Conservation (phyloP, 2,888 invertebrate genomes). For the Cephus pulcher region DNA sequence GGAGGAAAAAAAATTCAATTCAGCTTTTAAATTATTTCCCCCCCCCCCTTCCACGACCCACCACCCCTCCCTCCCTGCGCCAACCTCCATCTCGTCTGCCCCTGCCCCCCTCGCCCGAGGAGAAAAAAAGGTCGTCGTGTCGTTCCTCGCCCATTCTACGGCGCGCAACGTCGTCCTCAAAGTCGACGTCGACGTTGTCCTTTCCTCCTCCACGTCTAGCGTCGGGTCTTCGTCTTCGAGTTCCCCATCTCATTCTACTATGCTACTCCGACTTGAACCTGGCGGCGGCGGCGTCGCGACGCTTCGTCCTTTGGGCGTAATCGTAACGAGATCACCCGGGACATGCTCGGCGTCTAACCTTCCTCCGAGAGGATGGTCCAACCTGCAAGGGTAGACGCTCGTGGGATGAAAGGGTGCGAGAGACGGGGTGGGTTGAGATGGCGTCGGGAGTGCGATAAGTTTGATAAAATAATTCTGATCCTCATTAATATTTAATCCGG, state of each 20-base stretch:
- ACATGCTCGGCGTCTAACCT: not conserved
- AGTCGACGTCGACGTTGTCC: conserved; percentile 39
- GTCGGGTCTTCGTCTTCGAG: too few species aligned
- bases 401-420: conserved; percentile 21
- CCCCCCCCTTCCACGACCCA: conserved; percentile 30
- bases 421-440: conserved; percentile 7
- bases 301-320: not conserved
- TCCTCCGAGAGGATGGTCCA: not conserved
- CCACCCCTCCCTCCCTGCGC: conserved; percentile 18
- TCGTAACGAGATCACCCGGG: conserved; percentile 6
- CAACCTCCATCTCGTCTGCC: not conserved
- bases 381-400: not conserved
- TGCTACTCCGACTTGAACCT: too few species aligned
- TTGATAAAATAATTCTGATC: too few species aligned
- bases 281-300: too few species aligned
- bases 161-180: conserved; percentile 26
- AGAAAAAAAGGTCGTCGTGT: conserved; percentile 22
- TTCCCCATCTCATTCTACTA: too few species aligned
- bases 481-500: conserved; percentile 30
- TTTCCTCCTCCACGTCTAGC: too few species aligned
- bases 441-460: too few species aligned
- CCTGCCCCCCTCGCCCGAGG: not conserved
- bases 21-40: conserved; percentile 67
- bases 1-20: conserved; percentile 64
- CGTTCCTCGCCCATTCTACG: conserved; percentile 43